Conservation (phyloP, 1,140 invertebrate genomes). For the Ptiloglossa arizonensis region DNA sequence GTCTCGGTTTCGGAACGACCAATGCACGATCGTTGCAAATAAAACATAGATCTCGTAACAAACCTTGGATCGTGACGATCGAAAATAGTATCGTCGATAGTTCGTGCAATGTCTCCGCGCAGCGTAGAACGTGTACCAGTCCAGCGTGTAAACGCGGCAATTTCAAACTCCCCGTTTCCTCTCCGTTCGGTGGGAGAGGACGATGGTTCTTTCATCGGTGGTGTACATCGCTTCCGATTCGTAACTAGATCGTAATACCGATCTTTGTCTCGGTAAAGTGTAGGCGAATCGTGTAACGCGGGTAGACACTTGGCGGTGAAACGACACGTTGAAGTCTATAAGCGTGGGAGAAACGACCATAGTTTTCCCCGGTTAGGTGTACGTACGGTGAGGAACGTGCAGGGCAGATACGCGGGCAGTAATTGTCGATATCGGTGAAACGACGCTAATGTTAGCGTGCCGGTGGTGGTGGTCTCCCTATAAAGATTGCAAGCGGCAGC, state of each 20-base stretch:
- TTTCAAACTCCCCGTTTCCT: too few species aligned
- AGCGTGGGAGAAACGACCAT: neutral
- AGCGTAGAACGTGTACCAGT: too few species aligned
- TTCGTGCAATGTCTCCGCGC: too few species aligned
- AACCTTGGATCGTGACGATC: too few species aligned
- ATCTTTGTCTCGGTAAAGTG: neutral
- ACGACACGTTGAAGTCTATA: too few species aligned
- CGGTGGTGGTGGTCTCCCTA: neutral
- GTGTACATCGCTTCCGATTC: neutral
- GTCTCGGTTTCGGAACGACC: too few species aligned
- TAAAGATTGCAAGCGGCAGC: conserved; percentile 7
- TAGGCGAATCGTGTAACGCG: neutral
- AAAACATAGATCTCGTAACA: too few species aligned
- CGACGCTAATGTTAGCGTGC: conserved; percentile 2
- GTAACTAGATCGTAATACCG: neutral
- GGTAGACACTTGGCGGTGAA: neutral
- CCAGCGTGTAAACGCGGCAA: too few species aligned
- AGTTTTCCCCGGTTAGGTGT: neutral
- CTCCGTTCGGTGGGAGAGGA: too few species aligned
- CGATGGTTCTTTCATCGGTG: neutral
- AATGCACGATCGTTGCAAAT: too few species aligned
- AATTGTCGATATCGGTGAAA: conserved; percentile 5
- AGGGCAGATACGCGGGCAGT: neutral
- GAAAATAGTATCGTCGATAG: too few species aligned
- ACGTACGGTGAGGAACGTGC: neutral